Conservation (phyloP, 2,113 vertebrate species). For the rat (Rattus norvegicus) region GRCr8 NC_086035.1:13851001-13851500, state of each 20-base stretch:
- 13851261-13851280: background rate
- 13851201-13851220: background rate
- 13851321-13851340: background rate
- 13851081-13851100: background rate
- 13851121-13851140: background rate
- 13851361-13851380: background rate
- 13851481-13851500: background rate
- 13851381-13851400: background rate
- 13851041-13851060: constrained; percentile 15
- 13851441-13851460: background rate
- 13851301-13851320: background rate
- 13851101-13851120: background rate
- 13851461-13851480: background rate
- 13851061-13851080: constrained; percentile 14
- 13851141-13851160: background rate
- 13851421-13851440: background rate
- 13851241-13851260: background rate
- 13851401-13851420: background rate
- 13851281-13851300: background rate
- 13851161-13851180: background rate
- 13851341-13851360: background rate
- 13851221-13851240: no score
- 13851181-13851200: background rate
- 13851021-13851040: background rate
- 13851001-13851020: constrained; percentile 8